Conservation (phyloP, 2,113 vertebrate species). For the Columba janthina region DNA sequence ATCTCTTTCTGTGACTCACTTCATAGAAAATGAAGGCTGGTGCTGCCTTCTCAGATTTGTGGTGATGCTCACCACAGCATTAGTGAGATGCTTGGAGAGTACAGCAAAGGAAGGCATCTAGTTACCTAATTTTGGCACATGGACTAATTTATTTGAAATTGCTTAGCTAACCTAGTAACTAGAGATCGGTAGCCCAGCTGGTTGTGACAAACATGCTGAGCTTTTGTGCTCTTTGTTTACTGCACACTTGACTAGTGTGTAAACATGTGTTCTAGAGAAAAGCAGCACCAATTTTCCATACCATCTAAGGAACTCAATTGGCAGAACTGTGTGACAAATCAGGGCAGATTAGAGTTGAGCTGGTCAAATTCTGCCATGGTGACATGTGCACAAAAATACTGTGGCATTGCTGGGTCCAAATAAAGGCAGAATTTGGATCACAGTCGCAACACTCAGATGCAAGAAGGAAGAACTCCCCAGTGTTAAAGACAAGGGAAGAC, state of each 20-base stretch:
- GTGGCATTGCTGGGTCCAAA: neutral
- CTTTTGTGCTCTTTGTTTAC: neutral
- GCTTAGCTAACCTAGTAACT: neutral
- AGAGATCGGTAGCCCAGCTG: neutral
- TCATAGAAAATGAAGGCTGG: neutral
- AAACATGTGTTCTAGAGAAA: neutral
- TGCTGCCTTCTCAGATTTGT: neutral
- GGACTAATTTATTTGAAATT: neutral
- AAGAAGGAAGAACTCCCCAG: neutral
- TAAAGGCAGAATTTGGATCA: neutral
- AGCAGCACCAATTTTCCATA: constrained; percentile 48
- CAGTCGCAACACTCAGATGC: neutral
- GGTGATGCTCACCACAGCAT: neutral
- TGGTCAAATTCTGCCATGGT: constrained; percentile 19
- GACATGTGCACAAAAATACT: neutral
- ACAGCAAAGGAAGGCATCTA: neutral
- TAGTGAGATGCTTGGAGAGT: neutral
- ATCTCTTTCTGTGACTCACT: neutral
- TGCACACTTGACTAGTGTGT: neutral
- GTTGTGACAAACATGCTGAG: neutral
- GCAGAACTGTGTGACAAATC: constrained; percentile 57
- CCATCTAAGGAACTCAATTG: constrained; percentile 41
- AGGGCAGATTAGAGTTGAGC: constrained; percentile 45
- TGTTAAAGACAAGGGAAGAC: constrained; percentile 44
- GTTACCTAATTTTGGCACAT: neutral